Conservation (phyloP, 1,140 invertebrate species). For the Delia radicum region DNA sequence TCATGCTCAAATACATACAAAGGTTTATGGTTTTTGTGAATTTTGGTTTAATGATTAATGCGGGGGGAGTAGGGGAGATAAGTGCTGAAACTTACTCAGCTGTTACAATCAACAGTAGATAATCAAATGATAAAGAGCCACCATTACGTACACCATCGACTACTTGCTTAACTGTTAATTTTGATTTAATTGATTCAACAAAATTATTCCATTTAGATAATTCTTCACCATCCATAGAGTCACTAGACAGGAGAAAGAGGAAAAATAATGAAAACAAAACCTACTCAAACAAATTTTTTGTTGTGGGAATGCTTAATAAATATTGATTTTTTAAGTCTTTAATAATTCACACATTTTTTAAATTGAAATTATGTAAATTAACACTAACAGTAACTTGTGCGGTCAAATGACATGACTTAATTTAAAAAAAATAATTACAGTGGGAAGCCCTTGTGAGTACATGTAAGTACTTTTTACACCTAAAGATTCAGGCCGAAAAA, state of each 20-base stretch:
- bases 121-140: conserved; percentile 82
- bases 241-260: conserved; percentile 5
- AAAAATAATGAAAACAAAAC: background rate
- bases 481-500: too few relatives aligned
- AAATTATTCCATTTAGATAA: conserved; percentile 68
- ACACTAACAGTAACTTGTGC: too few relatives aligned
- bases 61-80: background rate
- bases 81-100: conserved; percentile 69
- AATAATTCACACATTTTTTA: too few relatives aligned
- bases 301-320: too few relatives aligned
- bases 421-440: too few relatives aligned
- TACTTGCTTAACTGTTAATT: conserved; percentile 82
- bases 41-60: too few relatives aligned
- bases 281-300: too few relatives aligned
- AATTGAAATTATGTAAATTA: too few relatives aligned
- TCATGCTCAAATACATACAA: background rate
- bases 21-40: background rate
- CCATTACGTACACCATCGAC: conserved; percentile 76
- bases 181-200: conserved; percentile 72
- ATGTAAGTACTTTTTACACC: too few relatives aligned
- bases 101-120: conserved; percentile 73
- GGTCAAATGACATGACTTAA: too few relatives aligned
- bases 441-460: too few relatives aligned
- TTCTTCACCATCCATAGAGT: conserved; percentile 44
- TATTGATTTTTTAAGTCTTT: too few relatives aligned